Percentiles rank a stretch among this genome's conserved stretches.
These are phyloP conservation scores for Myiotriccus ornatus DNA, from an alignment of 2,797 vertebrate genomes.

Conservation along the genomic window DNA sequence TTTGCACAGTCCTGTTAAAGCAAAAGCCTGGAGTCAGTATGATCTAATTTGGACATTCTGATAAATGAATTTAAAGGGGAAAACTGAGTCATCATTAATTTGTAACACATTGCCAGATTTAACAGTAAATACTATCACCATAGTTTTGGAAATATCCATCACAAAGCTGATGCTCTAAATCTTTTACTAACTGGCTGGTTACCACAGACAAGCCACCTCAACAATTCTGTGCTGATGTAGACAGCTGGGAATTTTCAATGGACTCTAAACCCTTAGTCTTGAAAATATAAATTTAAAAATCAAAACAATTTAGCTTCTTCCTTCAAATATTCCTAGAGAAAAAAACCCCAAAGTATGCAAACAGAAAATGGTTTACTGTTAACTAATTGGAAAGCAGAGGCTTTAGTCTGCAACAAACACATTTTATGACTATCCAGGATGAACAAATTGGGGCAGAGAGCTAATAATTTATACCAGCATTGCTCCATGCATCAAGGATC, in stretches of 20 bases:
- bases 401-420: not conserved
- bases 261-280: not conserved
- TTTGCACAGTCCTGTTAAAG: constrained; percentile 22
- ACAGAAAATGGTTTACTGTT: not conserved
- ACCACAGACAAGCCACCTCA: not conserved
- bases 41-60: constrained; percentile 38
- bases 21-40: constrained; percentile 25
- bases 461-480: constrained; percentile 46
- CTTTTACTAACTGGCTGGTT: not conserved
- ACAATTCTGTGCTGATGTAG: not conserved
- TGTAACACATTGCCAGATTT: constrained; percentile 25
- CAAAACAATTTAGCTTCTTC: not conserved
- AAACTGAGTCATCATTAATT: constrained; percentile 58
- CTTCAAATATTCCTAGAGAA: not conserved
- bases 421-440: constrained; percentile 8
- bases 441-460: constrained; percentile 38
- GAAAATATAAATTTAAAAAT: not conserved
- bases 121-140: constrained; percentile 41
- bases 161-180: constrained; percentile 2
- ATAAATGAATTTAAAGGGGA: constrained; percentile 43
- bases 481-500: constrained; percentile 48
- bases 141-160: constrained; percentile 12
- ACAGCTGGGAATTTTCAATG: not conserved
- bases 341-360: not conserved
- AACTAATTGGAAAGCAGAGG: not conserved